phyloP scores from a whole-genome alignment of 2,113 vertebrate genomes.

The Dinomys branickii region DNA sequence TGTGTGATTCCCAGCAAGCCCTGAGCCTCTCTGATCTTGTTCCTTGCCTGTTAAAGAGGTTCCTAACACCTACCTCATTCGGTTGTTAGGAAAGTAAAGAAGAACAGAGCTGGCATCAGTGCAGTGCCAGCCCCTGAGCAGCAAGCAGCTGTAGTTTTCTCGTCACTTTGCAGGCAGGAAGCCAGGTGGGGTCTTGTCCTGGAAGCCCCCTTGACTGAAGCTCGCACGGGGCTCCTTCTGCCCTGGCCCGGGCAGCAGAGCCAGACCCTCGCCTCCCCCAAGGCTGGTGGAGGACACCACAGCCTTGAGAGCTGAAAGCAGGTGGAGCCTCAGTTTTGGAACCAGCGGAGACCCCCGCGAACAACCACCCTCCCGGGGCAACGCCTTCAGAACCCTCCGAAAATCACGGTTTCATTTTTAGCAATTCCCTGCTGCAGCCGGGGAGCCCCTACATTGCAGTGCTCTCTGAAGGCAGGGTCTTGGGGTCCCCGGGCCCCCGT shows the following conservation, averaged over 20 bases:
- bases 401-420: conserved; percentile 74
- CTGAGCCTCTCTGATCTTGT: background rate
- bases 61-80: background rate
- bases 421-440: background rate
- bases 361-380: conserved; percentile 45
- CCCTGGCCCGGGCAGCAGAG: background rate
- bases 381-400: conserved; percentile 51
- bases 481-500: background rate
- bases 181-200: background rate
- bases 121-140: accelerated
- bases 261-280: background rate
- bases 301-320: background rate
- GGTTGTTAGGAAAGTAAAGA: background rate
- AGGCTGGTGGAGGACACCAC: background rate
- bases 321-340: conserved; percentile 3
- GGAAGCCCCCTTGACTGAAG: background rate
- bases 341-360: conserved; percentile 40
- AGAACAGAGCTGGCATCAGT: background rate
- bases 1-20: background rate
- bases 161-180: background rate
- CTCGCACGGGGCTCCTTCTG: background rate
- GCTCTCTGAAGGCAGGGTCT: background rate
- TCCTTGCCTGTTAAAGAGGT: background rate
- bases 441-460: background rate
- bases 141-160: background rate